phyloP scores from a whole-genome alignment of 2,888 invertebrate species.

The Cephus rjabovi region DNA sequence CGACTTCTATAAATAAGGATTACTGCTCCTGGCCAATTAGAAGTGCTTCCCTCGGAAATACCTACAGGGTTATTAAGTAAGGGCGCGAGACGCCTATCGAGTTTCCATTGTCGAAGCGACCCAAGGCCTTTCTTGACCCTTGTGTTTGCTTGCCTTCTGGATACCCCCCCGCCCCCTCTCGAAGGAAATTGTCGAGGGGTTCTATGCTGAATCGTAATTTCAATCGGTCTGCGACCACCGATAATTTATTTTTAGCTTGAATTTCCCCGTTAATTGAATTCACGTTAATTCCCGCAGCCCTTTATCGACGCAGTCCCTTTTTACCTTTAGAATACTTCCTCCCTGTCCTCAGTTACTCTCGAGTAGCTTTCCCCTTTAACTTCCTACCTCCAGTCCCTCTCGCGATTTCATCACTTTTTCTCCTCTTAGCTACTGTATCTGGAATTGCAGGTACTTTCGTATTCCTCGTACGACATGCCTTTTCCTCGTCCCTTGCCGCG shows the following conservation, averaged over 20 bases:
- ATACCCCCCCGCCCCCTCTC: constrained; percentile 3
- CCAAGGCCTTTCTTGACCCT: constrained; percentile 10
- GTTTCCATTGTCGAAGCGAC: constrained; percentile 2
- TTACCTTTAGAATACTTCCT: background rate
- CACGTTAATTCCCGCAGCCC: background rate
- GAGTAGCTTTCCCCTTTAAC: background rate
- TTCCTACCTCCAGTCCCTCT: background rate
- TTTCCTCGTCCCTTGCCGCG: background rate
- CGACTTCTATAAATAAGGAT: constrained; percentile 51
- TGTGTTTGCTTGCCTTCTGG: constrained; percentile 29
- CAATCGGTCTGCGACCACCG: background rate
- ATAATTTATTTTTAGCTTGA: background rate
- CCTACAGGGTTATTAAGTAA: constrained; percentile 33
- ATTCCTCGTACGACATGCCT: background rate
- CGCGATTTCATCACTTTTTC: background rate
- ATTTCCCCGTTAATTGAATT: background rate
- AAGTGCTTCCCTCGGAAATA: constrained; percentile 34
- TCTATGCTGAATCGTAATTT: background rate
- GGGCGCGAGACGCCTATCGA: constrained; percentile 5
- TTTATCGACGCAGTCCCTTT: background rate
- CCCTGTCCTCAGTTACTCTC: background rate
- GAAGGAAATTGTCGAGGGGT: background rate
- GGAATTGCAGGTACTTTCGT: background rate
- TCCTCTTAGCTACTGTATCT: background rate
- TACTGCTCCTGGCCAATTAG: constrained; percentile 44